A percentile compares a stretch with the other conserved stretches of the same genome.
phyloP scores from a whole-genome alignment of 1,140 invertebrate genomes.

The Ganaspis sp. region DNA sequence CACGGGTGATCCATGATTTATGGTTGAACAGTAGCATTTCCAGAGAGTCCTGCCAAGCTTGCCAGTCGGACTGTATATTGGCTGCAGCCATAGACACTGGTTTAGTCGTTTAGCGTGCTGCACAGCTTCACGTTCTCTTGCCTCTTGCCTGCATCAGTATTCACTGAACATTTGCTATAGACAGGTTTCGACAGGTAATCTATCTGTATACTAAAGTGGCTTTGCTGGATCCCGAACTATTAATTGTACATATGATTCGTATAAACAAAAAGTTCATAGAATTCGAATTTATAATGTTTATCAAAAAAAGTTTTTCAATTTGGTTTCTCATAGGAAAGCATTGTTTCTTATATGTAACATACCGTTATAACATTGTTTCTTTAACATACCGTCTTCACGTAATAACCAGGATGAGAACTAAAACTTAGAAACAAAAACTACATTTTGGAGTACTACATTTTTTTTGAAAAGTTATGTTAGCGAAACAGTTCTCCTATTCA shows the following conservation, averaged over 20 bases:
- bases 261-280: neutral
- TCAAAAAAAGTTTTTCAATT: no score
- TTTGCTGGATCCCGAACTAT: neutral
- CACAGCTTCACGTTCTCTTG: neutral
- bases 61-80: neutral
- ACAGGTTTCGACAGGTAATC: neutral
- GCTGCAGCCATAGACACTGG: neutral
- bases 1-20: conserved; percentile 4
- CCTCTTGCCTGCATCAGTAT: neutral
- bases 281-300: no score
- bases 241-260: neutral
- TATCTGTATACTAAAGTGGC: neutral
- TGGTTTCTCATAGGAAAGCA: no score
- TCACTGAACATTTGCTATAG: neutral
- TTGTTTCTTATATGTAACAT: no score
- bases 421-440: no score
- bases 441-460: no score
- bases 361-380: no score
- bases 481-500: no score
- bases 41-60: neutral
- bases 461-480: no score
- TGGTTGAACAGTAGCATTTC: neutral
- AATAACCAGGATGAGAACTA: no score
- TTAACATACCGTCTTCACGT: no score
- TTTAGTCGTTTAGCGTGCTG: neutral